phyloP scores from a whole-genome alignment of 2,113 vertebrate species.

The Gymnogyps californianus region DNA sequence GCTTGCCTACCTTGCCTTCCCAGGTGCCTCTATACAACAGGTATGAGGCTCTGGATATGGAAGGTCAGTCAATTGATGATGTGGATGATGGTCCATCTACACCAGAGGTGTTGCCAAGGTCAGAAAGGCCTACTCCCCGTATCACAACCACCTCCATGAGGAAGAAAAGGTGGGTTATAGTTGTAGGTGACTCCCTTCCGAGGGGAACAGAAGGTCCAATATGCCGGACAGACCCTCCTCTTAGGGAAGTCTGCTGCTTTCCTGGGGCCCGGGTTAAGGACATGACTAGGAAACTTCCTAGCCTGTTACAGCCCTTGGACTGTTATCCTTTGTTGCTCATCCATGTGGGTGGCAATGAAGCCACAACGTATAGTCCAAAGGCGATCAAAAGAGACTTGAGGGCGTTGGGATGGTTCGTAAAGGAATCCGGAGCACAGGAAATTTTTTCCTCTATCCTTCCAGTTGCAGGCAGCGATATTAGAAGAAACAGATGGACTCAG shows the following conservation, averaged over 20 bases:
- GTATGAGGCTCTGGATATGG: not conserved
- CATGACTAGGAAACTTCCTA: not conserved
- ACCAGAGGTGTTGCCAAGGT: not conserved
- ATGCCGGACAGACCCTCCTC: not conserved
- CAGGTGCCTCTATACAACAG: not conserved
- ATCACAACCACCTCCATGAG: fast-evolving
- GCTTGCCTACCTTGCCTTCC: fast-evolving
- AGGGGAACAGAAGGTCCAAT: not conserved
- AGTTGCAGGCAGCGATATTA: too few relatives aligned
- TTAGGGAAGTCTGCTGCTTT: not conserved
- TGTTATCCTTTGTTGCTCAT: not conserved
- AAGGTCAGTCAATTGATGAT: not conserved
- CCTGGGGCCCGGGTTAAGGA: not conserved
- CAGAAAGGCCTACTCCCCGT: not conserved
- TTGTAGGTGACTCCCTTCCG: not conserved
- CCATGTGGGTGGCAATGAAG: not conserved
- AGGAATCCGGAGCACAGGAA: not conserved
- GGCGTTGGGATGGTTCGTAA: not conserved
- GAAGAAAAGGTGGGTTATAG: not conserved
- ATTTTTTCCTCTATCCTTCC: too few relatives aligned
- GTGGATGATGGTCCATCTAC: not conserved
- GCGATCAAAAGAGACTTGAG: not conserved
- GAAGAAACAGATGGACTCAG: too few relatives aligned
- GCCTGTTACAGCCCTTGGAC: not conserved
- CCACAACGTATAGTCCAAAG: not conserved